Base-by-base conservation (phyloP, 2,888 invertebrate genomes). In the Pollenia griseotomentosa region DNA sequence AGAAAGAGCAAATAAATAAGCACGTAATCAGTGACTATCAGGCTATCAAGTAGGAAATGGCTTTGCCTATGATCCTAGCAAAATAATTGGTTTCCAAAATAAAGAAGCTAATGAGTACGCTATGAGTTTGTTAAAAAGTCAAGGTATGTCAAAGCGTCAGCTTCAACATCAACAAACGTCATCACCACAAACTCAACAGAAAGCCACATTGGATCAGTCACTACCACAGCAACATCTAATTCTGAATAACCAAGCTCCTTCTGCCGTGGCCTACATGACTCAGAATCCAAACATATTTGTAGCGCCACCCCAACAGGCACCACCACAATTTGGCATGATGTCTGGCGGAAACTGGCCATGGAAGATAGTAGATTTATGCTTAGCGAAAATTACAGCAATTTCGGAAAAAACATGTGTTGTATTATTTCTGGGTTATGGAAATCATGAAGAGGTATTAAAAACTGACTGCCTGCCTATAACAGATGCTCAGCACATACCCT, bases 391-490 rank as follows among this genome's bases (percentile, higher is more conserved):
- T 65, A 97, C 97, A 0, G 97, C 96, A 5, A 95, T 97, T 71
- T 96, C 97, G 0, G 95, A 96, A n/a, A 96, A 95, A 90, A 97
- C 97, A 1, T 97, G 97, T 89, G 97, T 97, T 53, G 98, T 98
- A 12, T 95, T 96, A 90, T 98, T 97, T 93, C 95, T 96, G 90
- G 97, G 97, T 75, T 98, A 98, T 93, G 97, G 97, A 61, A 98
- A 98, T 93, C 96, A 96, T 89, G 98, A 98, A 92, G 98, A 98
- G 94, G 97, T 98, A 23, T n/a, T n/a, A n/a, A n/a, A n/a, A n/a
- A n/a, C n/a, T n/a, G n/a, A n/a, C n/a, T n/a, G n/a, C n/a, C n/a
- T n/a, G n/a, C n/a, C n/a, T n/a, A n/a, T n/a, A n/a, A n/a, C n/a
- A n/a, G n/a, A n/a, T n/a, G n/a, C n/a, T 3, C 91, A 93, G 42